A percentile compares a stretch with the other conserved stretches of the same genome.
These are phyloP conservation scores for Zygaena filipendulae DNA, from an alignment of 2,888 invertebrate genomes.

Conservation along the genomic window DNA sequence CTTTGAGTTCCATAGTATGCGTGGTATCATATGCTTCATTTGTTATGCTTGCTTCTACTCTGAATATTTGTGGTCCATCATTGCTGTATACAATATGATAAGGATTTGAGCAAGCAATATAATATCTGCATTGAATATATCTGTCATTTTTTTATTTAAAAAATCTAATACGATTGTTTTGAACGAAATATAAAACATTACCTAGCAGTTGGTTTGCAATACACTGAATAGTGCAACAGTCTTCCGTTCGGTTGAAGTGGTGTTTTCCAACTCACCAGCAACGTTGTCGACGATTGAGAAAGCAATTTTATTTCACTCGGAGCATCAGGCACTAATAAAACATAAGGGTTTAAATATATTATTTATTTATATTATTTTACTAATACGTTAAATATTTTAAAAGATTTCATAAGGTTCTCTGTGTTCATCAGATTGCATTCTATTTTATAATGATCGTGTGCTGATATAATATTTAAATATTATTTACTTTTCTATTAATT, in stretches of 20 bases:
- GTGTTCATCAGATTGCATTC: no score
- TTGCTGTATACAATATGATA: constrained; percentile 26
- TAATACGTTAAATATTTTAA: constrained; percentile 1
- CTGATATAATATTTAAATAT: no score
- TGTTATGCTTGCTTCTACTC: constrained; percentile 37
- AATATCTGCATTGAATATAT: no score
- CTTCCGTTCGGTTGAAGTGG: constrained; percentile 84
- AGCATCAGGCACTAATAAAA: constrained; percentile 82
- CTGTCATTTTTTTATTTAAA: no score
- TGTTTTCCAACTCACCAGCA: constrained; percentile 86
- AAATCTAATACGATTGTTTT: no score
- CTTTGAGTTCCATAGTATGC: constrained; percentile 58
- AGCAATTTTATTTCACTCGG: constrained; percentile 87
- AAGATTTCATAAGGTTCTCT: no score
- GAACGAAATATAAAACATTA: constrained; percentile 25
- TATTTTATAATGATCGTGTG: no score
- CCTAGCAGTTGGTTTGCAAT: constrained; percentile 66
- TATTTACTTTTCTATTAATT: no score
- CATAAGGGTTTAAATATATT: constrained; percentile 2
- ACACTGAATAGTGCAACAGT: constrained; percentile 83
- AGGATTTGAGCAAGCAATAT: no score
- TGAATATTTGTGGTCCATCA: constrained; percentile 46
- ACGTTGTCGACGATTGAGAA: constrained; percentile 80
- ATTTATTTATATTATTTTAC: background rate
- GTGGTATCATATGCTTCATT: constrained; percentile 47